Base-by-base conservation (phyloP, 1,140 invertebrate genomes). In the Aphaenogaster rudis region DNA sequence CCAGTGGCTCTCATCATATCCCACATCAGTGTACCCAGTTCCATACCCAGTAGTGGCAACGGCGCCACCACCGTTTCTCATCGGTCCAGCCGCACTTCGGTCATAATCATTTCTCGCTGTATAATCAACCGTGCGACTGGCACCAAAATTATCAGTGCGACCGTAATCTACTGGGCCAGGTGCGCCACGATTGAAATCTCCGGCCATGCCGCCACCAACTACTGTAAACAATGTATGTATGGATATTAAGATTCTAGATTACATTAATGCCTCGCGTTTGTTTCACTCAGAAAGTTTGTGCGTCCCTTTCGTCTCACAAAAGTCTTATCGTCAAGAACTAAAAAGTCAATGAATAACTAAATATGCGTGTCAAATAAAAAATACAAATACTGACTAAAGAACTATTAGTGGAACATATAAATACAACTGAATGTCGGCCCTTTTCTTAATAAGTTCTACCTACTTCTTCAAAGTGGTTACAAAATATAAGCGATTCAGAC, bases 131-230 rank as follows among this genome's bases (percentile, higher is more conserved):
- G 93, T 91, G n/a, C 95, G 92, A 39, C 93, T 93, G 13, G 93
- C 90, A 21, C 93, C 93, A 79, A 95, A 95, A 80, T 93, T 95
- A 76, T 95, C 95, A 6, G 94, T 94, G 7, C 95, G 94, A 59
- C 95, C 95, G 67, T 95, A 95, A 81, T 95, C 95, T 9, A 94
- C 94, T 2, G 94, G 94, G 36, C 94, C 94, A 33, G 94, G 94
- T 21, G 94, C 93, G 21, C 94, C 93, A 78, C 95, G 91, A 90
- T 93, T 95, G 82, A 94, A 95, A 78, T 95, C 95, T 45, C 94
- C 94, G 3, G 90, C 93, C 94, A 95, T 95, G 57, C 94, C 94
- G 57, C 93, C 93, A 54, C 94, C 94, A 45, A 93, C 92, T 17
- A 94, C 92, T 61, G 91, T 21, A 90, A 91, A 66, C 28, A 91